Evolutionary conservation across 2,113 vertebrate species (phyloP).

Genomic region (Furnarius figulus): DNA sequence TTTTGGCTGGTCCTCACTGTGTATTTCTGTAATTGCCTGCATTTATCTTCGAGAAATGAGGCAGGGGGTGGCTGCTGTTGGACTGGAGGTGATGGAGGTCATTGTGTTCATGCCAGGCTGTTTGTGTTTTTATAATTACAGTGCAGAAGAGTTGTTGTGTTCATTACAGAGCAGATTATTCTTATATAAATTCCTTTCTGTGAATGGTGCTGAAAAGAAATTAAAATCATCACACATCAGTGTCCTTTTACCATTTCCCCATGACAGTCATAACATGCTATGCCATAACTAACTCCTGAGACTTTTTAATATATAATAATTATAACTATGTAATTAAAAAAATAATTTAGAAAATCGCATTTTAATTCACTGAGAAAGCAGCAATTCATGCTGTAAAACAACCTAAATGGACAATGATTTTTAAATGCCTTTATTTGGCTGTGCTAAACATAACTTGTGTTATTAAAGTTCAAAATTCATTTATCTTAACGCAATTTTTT

Average conservation of each 20-base stretch:
- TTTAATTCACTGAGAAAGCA: not conserved
- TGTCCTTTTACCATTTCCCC: not conserved
- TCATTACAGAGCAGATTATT: not conserved
- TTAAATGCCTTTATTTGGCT: not conserved
- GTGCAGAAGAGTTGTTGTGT: not conserved
- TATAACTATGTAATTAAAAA: not conserved
- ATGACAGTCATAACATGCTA: fast-evolving
- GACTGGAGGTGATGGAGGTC: not conserved
- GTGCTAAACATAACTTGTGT: not conserved
- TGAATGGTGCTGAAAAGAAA: not conserved
- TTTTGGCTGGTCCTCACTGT: not conserved
- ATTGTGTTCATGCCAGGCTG: not conserved
- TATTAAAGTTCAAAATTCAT: not conserved
- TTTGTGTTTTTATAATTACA: conserved; percentile 10
- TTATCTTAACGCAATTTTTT: not conserved
- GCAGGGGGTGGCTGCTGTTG: not conserved
- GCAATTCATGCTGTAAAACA: not conserved
- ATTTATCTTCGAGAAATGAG: not conserved
- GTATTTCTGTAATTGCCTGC: not conserved
- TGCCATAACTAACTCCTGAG: not conserved
- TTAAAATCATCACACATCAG: fast-evolving
- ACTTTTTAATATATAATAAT: not conserved
- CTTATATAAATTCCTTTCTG: not conserved
- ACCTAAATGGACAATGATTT: not conserved
- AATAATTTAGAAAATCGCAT: fast-evolving